Evolutionary conservation across 2,113 vertebrate genomes (phyloP).

Genomic region (Dinomys branickii): DNA sequence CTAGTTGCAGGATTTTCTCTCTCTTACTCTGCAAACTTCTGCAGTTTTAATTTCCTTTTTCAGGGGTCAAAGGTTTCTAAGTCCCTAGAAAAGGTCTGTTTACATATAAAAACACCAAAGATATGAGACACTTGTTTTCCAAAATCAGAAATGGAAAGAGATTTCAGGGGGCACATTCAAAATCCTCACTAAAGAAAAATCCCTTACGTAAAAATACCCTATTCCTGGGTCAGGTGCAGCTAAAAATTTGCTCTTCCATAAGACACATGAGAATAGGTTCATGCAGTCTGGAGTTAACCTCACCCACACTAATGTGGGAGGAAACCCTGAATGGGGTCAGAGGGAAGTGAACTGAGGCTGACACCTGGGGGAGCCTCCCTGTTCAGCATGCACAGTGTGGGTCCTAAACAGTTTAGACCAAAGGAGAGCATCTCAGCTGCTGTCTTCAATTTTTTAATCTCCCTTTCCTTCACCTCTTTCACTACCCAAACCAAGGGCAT

Average conservation of each 20-base stretch:
- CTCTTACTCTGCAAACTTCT: neutral
- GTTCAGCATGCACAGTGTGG: neutral
- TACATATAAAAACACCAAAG: neutral
- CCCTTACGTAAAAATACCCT: neutral
- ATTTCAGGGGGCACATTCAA: neutral
- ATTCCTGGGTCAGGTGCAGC: neutral
- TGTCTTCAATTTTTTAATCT: neutral
- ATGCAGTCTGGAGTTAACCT: neutral
- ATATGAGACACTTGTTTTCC: neutral
- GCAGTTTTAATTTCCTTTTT: neutral
- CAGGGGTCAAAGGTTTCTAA: neutral
- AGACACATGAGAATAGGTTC: neutral
- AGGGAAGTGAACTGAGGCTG: neutral
- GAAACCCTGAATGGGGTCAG: neutral
- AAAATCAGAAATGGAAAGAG: neutral
- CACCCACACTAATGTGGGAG: neutral
- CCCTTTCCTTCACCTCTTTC: neutral
- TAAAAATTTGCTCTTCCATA: neutral
- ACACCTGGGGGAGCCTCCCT: neutral
- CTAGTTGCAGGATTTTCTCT: neutral
- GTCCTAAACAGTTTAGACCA: neutral
- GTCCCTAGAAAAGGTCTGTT: neutral
- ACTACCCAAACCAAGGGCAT: neutral
- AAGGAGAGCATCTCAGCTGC: neutral
- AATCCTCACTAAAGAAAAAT: neutral